phyloP scores from a whole-genome alignment of 2,888 invertebrate species.

The Frankliniella fusca region DNA sequence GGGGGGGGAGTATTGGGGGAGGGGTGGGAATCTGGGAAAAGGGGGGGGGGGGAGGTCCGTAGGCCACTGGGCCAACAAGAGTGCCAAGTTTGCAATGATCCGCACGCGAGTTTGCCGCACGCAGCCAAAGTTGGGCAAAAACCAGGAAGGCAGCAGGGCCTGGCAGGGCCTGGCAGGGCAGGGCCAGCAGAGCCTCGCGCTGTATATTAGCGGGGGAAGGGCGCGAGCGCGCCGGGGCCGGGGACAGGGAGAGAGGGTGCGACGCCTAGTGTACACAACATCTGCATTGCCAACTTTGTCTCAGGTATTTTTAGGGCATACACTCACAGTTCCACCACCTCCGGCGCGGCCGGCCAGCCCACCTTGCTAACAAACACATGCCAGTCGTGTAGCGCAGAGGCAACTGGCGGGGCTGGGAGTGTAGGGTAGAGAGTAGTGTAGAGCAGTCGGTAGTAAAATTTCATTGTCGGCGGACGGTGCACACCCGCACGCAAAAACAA shows the following conservation, averaged over 20 bases:
- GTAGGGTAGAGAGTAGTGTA: not conserved
- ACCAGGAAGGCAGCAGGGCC: not conserved
- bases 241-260: not conserved
- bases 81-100: constrained; percentile 24
- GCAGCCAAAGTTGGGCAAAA: constrained; percentile 18
- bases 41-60: not conserved
- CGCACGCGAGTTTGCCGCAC: not conserved
- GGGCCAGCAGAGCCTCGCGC: not conserved
- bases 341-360: not conserved
- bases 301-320: not conserved
- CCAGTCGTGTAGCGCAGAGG: too few relatives aligned
- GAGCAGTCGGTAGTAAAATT: not conserved
- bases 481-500: too few relatives aligned
- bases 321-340: not conserved
- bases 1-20: too few relatives aligned
- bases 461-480: too few relatives aligned
- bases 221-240: not conserved
- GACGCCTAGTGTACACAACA: not conserved
- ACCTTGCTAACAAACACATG: too few relatives aligned
- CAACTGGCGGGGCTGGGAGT: not conserved
- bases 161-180: too few relatives aligned
- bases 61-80: constrained; percentile 2
- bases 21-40: too few relatives aligned
- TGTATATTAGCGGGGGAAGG: not conserved
- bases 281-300: not conserved